Percentiles rank a stretch among this genome's conserved stretches.
These are phyloP conservation scores for Pseudomyrmex sp. DNA, from an alignment of 1,140 invertebrate genomes.

Conservation along the genomic window DNA sequence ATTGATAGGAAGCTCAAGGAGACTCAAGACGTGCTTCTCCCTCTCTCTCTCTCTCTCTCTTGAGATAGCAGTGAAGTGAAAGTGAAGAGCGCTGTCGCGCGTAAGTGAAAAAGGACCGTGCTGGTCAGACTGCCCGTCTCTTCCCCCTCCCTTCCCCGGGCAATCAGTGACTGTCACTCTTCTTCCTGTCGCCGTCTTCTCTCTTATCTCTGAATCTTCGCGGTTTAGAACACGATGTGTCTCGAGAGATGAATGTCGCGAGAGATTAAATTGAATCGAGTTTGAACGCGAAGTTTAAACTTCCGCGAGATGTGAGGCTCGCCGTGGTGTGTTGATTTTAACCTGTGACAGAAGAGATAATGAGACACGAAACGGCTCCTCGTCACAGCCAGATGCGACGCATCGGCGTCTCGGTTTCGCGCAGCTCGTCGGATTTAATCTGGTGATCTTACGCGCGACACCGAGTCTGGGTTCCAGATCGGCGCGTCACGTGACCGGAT, in stretches of 20 bases:
- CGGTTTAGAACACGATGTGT: neutral
- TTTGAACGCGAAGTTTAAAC: neutral
- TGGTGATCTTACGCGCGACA: slow-evolving; percentile 29
- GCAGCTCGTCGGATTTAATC: neutral
- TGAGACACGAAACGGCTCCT: slow-evolving; percentile 20
- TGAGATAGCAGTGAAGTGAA: neutral
- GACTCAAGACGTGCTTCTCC: neutral
- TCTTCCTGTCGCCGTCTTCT: neutral
- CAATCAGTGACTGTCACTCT: neutral
- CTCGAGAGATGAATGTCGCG: neutral
- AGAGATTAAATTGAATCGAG: neutral
- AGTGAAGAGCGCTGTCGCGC: neutral
- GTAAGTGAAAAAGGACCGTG: slow-evolving; percentile 28
- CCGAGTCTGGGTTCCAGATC: neutral
- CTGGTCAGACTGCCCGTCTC: slow-evolving; percentile 12
- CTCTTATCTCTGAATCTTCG: neutral
- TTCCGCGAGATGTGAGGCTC: too few relatives aligned
- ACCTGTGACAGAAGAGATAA: slow-evolving; percentile 37
- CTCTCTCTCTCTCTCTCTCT: too few relatives aligned
- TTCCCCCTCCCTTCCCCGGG: neutral
- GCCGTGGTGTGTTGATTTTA: neutral
- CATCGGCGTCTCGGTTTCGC: slow-evolving; percentile 6
- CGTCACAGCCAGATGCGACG: slow-evolving; percentile 9
- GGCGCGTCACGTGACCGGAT: neutral
- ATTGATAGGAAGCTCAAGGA: neutral